Evolutionary conservation across 2,797 vertebrate species (phyloP).

Genomic region (Pagetopsis macropterus): DNA sequence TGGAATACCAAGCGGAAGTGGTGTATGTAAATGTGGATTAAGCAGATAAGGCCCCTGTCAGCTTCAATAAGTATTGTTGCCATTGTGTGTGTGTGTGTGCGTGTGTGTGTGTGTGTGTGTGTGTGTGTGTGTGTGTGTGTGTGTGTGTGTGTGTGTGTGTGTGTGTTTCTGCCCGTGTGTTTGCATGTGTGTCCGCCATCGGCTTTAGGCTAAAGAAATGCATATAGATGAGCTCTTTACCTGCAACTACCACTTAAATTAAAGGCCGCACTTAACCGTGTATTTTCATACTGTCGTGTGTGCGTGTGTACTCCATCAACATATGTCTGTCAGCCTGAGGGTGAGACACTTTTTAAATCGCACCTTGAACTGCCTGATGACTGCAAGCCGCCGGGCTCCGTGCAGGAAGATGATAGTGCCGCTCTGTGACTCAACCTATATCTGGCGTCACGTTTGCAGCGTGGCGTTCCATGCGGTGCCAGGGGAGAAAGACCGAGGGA

Average conservation of each 20-base stretch:
- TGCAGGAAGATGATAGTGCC: constrained; percentile 76
- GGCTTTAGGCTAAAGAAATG: constrained; percentile 64
- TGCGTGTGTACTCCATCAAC: constrained; percentile 24
- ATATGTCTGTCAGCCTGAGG: constrained; percentile 47
- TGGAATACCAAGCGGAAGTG: constrained; percentile 77
- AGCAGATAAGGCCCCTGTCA: constrained; percentile 76
- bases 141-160: constrained; percentile 26
- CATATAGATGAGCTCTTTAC: constrained; percentile 75
- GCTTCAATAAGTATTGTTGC: constrained; percentile 78
- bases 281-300: constrained; percentile 30
- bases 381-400: constrained; percentile 55
- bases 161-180: constrained; percentile 8
- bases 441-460: constrained; percentile 50
- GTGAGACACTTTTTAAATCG: constrained; percentile 52
- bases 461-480: constrained; percentile 32
- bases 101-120: constrained; percentile 11
- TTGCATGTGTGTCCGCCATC: constrained; percentile 15
- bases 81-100: constrained; percentile 53
- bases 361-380: constrained; percentile 62
- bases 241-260: constrained; percentile 69
- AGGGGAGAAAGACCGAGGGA: constrained; percentile 47
- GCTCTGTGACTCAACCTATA: constrained; percentile 69
- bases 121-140: constrained; percentile 56
- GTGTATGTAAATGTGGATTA: constrained; percentile 85
- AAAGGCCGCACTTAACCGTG: constrained; percentile 50